Base-by-base conservation (phyloP, 2,888 invertebrate species). In the Drosophila melanocephala region DNA sequence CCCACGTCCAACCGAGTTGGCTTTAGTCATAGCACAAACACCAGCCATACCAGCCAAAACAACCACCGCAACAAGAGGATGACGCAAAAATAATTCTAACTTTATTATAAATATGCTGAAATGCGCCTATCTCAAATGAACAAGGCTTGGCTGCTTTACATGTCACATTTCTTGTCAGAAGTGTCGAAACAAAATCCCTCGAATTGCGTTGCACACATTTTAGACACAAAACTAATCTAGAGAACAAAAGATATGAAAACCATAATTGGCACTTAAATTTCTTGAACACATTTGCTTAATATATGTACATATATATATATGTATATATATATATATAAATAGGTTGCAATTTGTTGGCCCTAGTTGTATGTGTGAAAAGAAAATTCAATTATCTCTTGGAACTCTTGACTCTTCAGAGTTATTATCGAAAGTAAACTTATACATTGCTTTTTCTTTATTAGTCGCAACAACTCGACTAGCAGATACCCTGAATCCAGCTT, bases 1-100 rank as follows among this genome's bases (percentile, higher is more conserved):
- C 76, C 78, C 76, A 77, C 78, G 73, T 63, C 66, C 76, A 72
- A 50, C 60, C 32, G n/a, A 32, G 39, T 42, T 53, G 39, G 39
- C 61, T 57, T 64, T 53, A 67, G 60, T 58, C 50, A 44, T 39
- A 28, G 28, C 28, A 28, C 5, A 28, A 28, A 28, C 28, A 47
- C 5, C 58, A 35, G 35, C 35, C 35, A 16, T 44, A 44, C 28
- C 44, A 56, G 30, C 33, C 33, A 58, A 63, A 30, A 22, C 51
- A n/a, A 9, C 35, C 9, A 35, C 22, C n/a, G 12, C 22, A 62
- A 37, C 55, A 39, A 47, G 26, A 57, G 16, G 16, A 26, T 16
- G 12, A 37, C 16, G 44, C 26, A 42, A 51, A 33, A 35, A 52
- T 2, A 26, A 32, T 32, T 44, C 32, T 7, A 52, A 37, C 35